These are phyloP conservation scores for Hydropotes inermis DNA, from an alignment of 2,113 vertebrate genomes.

Conservation along the genomic window DNA sequence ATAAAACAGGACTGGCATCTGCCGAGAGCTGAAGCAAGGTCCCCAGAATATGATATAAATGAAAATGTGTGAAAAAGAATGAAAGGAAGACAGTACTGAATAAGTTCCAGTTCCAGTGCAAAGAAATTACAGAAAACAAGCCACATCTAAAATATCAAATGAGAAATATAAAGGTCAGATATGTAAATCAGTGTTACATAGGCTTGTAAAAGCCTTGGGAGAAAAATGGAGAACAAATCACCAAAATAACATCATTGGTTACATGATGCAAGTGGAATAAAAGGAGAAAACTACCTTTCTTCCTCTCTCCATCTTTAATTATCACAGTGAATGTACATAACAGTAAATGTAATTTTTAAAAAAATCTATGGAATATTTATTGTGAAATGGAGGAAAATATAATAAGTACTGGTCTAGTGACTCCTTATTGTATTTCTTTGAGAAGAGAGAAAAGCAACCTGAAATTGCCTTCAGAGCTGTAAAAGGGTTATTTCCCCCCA, in stretches of 20 bases:
- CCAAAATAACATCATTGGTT: background rate
- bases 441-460: background rate
- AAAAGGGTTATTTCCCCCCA: background rate
- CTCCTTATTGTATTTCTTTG: background rate
- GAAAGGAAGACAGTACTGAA: background rate
- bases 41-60: background rate
- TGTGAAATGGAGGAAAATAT: background rate
- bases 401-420: background rate
- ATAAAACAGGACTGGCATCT: background rate
- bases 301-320: background rate
- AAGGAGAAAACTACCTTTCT: background rate
- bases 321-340: background rate
- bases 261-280: background rate
- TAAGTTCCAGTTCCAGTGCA: background rate
- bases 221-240: background rate
- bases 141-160: background rate
- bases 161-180: background rate
- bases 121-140: background rate
- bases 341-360: background rate
- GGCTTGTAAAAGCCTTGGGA: background rate
- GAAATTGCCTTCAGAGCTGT: background rate
- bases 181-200: background rate
- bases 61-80: background rate
- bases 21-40: background rate
- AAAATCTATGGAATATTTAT: background rate